Evolutionary conservation across 1,140 invertebrate genomes (phyloP), one percentile per base, ranked within the genome.

Genomic region (Cotesia vestalis): DNA sequence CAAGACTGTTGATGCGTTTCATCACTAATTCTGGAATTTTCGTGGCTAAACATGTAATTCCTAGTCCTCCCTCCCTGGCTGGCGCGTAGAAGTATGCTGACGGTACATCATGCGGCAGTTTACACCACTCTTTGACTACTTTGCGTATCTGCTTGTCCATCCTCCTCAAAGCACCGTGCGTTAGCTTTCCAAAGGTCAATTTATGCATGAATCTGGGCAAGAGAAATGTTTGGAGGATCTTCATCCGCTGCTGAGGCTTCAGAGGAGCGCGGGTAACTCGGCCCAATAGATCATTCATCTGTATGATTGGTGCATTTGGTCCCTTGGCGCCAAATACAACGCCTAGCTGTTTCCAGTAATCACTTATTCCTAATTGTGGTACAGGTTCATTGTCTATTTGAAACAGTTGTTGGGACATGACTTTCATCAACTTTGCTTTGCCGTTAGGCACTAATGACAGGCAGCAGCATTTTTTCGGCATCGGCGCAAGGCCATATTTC

Each of bases 281-380:
- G 1, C 59, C 55, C 4, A 82, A 46, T 59, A 72, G n/a, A 0
- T 38, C 60, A 34, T 71, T 6, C 61, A 66, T 38, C 1, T 57
- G 8, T 1, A 72, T 35, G 55, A 75, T 74, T 3, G 75, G 51
- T n/a, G 14, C 60, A 8, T 46, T 51, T 2, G 52, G 66, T 57
- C 83, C 83, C 74, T 74, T 74, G 11, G 61, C 52, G 1, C 67
- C 61, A 55, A 78, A 84, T 1, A 77, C 66, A 0, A 81, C 64
- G 14, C 82, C 82, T 5, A 85, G 75, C 61, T 84, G 83, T 62
- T 77, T 77, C 78, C 81, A 84, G 11, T 46, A 70, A 46, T 80
- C 78, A 2, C 75, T 59, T 11, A 71, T 71, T 8, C 68, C 63
- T 5, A 80, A 61, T 59, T 61, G 63, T n/a, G 63, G 59, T 0